Evolutionary conservation across 2,888 invertebrate species (phyloP), one percentile per base, ranked within the genome.

Genomic region (Leptinotarsa tumamoca): DNA sequence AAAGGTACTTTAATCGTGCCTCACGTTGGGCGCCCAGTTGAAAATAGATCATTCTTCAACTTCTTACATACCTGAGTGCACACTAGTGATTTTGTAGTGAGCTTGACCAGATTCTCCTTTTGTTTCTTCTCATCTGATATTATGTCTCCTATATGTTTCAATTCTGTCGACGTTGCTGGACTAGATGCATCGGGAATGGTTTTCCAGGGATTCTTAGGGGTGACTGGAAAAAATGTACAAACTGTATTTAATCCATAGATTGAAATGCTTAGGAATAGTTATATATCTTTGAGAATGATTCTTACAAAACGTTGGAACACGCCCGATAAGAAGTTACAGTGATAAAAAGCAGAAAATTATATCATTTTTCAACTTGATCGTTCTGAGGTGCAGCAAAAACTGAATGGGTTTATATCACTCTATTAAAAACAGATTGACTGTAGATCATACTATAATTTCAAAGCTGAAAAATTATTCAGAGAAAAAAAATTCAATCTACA

Each of bases 71-170:
- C 95, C 92, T 96, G 95, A 18, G 95, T 95, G 80, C 94, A 89
- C 74, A 89, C 88, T 33, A 96, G 89, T 0, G 94, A 92, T 86
- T 96, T 96, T 10, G 93, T 93, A 85, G 92, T 92, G 82, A 94
- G 92, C 85, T 93, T 93, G 2, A 92, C 91, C 79, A 91, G 91
- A 83, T 94, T 93, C 79, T 94, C 94, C 78, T 92, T 93, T 84
- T 94, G 94, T 72, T 93, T 92, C 82, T 90, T 91, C 87, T 96
- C 95, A 82, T 94, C 94, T 17, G 92, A 92, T 71, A 95, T 89
- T 78, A 96, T 95, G 78, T 92, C 87, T 86, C 89, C 85, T 86
- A 85, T 83, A 68, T 90, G 61, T 43, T 70, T 76, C 61, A 52
- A 63, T 51, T 79, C 76, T 67, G 74, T 51, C 51, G 3, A 87